A percentile compares a stretch with the other conserved stretches of the same genome.
Evolutionary conservation across 2,797 vertebrate species (phyloP).

Genomic region (Salarias fasciatus): DNA sequence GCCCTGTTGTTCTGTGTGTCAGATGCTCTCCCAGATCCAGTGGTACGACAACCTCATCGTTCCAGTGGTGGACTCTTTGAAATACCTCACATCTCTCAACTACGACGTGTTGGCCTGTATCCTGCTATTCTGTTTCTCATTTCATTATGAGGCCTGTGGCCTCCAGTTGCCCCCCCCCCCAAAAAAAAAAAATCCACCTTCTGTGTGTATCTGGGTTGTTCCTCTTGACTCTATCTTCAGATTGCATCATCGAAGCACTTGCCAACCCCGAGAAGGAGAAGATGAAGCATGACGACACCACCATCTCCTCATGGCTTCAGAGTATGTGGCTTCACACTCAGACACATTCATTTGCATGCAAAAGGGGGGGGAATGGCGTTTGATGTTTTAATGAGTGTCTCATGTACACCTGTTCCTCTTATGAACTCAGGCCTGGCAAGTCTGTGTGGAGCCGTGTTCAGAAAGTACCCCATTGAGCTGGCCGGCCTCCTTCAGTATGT

Average conservation of each 20-base stretch:
- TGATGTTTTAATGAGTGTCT: constrained; percentile 45
- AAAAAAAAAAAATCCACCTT: neutral
- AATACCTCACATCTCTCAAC: constrained; percentile 99
- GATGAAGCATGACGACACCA: constrained; percentile 99
- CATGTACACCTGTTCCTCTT: constrained; percentile 24
- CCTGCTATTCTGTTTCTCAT: constrained; percentile 71
- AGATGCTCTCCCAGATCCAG: constrained; percentile 99
- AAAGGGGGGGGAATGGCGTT: constrained; percentile 28
- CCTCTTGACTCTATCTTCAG: constrained; percentile 81
- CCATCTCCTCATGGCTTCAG: constrained; percentile 98
- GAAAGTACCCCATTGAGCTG: constrained; percentile 98
- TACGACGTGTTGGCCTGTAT: constrained; percentile 99
- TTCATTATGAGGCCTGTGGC: too few relatives aligned
- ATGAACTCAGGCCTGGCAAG: constrained; percentile 90
- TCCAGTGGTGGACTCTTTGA: constrained; percentile 97
- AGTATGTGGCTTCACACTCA: constrained; percentile 83
- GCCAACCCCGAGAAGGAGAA: constrained; percentile 99
- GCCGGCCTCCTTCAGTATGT: constrained; percentile 98
- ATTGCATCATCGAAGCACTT: constrained; percentile 98
- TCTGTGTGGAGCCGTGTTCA: constrained; percentile 97
- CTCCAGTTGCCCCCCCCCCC: too few relatives aligned
- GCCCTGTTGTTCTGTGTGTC: constrained; percentile 31
- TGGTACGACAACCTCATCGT: constrained; percentile 99
- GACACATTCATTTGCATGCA: constrained; percentile 24
- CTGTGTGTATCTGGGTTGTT: constrained; percentile 14